Evolutionary conservation across 2,113 vertebrate species (phyloP), one percentile per base, ranked within the genome.

Genomic region (Ptyas mucosa): DNA sequence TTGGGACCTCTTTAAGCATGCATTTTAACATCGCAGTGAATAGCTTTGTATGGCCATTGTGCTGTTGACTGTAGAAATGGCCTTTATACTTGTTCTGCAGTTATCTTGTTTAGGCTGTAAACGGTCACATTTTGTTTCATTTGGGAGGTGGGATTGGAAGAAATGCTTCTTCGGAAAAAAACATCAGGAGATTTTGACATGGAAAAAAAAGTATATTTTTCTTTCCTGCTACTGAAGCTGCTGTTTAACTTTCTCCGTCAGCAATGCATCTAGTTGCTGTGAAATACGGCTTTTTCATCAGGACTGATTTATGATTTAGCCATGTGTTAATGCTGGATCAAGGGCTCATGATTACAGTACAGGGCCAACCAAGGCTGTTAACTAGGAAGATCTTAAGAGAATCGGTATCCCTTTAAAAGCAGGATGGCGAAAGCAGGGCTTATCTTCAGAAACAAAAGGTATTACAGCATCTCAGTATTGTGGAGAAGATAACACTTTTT

Each of bases 21-120:
- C 96, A 94, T 96, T 96, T 95, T 96, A 94, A 95, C 55, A 94
- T 90, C 93, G 88, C 93, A 90, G 34, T 89, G 93, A 97, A 93
- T 94, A 94, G 24, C 94, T 93, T 96, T 61, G 57, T 87, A 7
- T 92, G 93, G 95, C 95, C 96, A 95, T 92, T 93, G 64, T 91
- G 7, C 29, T 93, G 24, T 39, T 43, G 91, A 94, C 26, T 0
- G 94, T 96, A 96, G 92, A 86, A 53, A 94, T 94, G 93, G 94
- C 95, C 92, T 94, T 96, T 94, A 95, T 94, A 95, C 96, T 92
- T 94, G 87, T 94, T 26, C 91, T 92, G 94, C 2, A 0, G 92
- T 0, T 69, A 91, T 93, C 89, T 95, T 51, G 58, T 91, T 96
- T 90, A 92, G 92, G 93, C 69, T 94, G 7, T 57, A 57, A 91